Evolutionary conservation across 2,113 vertebrate species (phyloP).

Genomic region (Prochilodus magdalenae): DNA sequence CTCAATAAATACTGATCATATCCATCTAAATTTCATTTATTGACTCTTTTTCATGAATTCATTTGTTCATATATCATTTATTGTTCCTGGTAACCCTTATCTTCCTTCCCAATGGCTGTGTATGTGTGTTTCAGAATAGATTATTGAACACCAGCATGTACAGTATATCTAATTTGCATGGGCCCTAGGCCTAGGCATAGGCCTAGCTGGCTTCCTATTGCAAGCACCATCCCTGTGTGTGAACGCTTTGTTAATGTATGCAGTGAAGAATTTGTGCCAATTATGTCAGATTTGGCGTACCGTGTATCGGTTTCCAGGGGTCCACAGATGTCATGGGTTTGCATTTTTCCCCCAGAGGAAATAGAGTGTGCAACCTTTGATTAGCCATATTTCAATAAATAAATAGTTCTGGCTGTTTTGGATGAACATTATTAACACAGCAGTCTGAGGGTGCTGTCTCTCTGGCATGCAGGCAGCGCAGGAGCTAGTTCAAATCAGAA

Average conservation of each 20-base stretch:
- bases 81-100: too few relatives aligned
- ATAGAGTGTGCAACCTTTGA: neutral
- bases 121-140: too few relatives aligned
- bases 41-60: too few relatives aligned
- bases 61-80: too few relatives aligned
- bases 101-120: too few relatives aligned
- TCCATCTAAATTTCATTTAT: too few relatives aligned
- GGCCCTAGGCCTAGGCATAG: too few relatives aligned
- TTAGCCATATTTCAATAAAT: neutral
- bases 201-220: too few relatives aligned
- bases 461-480: constrained; percentile 3
- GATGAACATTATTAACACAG: constrained; percentile 21
- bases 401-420: neutral
- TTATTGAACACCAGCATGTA: too few relatives aligned
- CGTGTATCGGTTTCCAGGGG: neutral
- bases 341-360: neutral
- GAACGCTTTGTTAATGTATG: neutral
- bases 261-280: neutral
- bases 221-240: neutral
- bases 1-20: too few relatives aligned
- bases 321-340: neutral
- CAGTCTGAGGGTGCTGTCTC: constrained; percentile 16
- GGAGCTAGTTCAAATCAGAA: constrained; percentile 40
- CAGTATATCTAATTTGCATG: too few relatives aligned
- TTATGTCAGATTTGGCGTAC: neutral